These are phyloP conservation scores for Drosophila algonquin DNA, from an alignment of 2,888 invertebrate species.

Conservation along the genomic window DNA sequence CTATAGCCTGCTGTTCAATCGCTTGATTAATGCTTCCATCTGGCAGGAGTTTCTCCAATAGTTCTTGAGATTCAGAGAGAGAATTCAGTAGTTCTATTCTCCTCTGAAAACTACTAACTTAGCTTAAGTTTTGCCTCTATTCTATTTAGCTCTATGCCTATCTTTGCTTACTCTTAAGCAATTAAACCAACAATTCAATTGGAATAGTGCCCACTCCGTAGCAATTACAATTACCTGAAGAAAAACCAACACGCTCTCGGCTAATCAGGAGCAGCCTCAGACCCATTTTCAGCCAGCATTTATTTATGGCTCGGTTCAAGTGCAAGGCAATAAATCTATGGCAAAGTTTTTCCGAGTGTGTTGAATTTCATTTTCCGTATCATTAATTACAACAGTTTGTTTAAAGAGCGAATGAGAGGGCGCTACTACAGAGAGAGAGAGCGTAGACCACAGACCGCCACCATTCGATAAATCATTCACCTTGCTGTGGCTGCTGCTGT, in stretches of 20 bases:
- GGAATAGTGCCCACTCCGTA: not conserved
- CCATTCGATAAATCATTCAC: slow-evolving; percentile 65
- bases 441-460: slow-evolving; percentile 36
- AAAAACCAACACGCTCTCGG: slow-evolving; percentile 27
- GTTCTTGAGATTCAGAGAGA: not conserved
- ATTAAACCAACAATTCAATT: not conserved
- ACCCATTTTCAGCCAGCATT: slow-evolving; percentile 28
- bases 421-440: slow-evolving; percentile 6
- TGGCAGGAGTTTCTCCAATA: not conserved
- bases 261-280: slow-evolving; percentile 26
- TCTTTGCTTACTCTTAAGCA: not conserved
- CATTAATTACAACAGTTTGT: slow-evolving; percentile 57
- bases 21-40: not conserved
- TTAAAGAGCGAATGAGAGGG: slow-evolving; percentile 38
- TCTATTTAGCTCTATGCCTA: not conserved
- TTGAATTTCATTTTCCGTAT: slow-evolving; percentile 52
- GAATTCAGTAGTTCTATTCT: not conserved
- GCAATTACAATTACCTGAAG: slow-evolving; percentile 21
- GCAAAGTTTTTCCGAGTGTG: slow-evolving; percentile 41
- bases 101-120: not conserved
- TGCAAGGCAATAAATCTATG: slow-evolving; percentile 51
- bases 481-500: slow-evolving; percentile 31
- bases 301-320: slow-evolving; percentile 49
- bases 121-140: not conserved
- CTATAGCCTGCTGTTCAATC: not conserved